Evolutionary conservation across 1,140 invertebrate genomes (phyloP).

Genomic region (Drosophila fuyamai): DNA sequence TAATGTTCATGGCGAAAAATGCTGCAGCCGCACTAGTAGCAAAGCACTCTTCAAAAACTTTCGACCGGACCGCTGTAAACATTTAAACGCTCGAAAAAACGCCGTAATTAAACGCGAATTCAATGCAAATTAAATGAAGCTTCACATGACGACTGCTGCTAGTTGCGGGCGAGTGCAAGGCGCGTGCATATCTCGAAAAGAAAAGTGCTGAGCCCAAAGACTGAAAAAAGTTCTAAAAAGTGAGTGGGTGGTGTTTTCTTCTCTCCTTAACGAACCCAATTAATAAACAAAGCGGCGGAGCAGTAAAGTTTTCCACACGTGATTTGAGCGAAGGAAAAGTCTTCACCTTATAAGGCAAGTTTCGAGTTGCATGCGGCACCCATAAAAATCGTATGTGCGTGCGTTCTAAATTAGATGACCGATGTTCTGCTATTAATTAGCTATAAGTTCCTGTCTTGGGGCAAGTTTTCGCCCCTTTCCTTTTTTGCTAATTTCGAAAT

Average conservation of each 20-base stretch:
- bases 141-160: not conserved
- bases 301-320: slow-evolving; percentile 9
- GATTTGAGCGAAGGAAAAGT: slow-evolving; percentile 16
- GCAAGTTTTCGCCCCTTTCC: slow-evolving; percentile 26
- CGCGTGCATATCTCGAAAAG: not conserved
- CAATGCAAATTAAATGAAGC: not conserved
- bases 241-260: slow-evolving; percentile 7
- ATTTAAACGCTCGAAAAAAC: not conserved
- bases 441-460: slow-evolving; percentile 8
- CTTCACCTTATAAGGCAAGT: slow-evolving; percentile 70
- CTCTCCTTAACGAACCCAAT: not conserved
- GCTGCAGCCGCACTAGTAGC: not conserved
- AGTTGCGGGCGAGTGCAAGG: slow-evolving; percentile 2
- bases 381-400: slow-evolving; percentile 14
- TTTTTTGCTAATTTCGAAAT: slow-evolving; percentile 67
- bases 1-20: too few species aligned
- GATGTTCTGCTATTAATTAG: slow-evolving; percentile 3
- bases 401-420: slow-evolving; percentile 8
- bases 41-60: slow-evolving; percentile 14
- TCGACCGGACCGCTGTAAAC: slow-evolving; percentile 4
- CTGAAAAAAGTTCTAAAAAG: slow-evolving; percentile 19
- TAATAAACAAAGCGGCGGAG: slow-evolving; percentile 28
- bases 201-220: not conserved
- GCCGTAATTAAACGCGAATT: slow-evolving; percentile 5
- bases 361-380: slow-evolving; percentile 17